Evolutionary conservation across 2,113 vertebrate genomes (phyloP).

Genomic region (Gallinago jamesoni): DNA sequence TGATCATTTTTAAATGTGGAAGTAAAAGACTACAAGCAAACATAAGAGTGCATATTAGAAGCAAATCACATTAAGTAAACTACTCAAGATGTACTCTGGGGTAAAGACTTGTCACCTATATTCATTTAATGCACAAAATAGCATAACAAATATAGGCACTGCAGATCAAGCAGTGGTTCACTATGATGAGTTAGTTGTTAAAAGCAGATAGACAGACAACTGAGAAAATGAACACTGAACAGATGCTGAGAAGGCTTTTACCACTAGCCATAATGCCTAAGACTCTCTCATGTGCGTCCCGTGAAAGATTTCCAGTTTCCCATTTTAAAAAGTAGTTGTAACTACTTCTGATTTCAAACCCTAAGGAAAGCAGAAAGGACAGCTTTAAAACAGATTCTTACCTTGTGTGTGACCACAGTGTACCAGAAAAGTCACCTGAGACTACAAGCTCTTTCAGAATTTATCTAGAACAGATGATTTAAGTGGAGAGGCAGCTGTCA

Average conservation of each 20-base stretch:
- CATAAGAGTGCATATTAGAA: neutral
- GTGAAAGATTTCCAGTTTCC: neutral
- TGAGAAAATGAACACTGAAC: neutral
- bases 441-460: neutral
- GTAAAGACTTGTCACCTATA: conserved; percentile 1
- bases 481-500: neutral
- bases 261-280: neutral
- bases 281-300: neutral
- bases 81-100: conserved; percentile 9
- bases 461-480: neutral
- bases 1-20: conserved; percentile 37
- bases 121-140: conserved; percentile 22
- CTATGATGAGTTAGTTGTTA: neutral
- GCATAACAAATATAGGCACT: neutral
- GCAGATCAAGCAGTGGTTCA: neutral
- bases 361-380: neutral
- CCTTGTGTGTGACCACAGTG: neutral
- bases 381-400: neutral
- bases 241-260: neutral
- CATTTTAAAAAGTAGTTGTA: neutral
- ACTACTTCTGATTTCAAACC: neutral
- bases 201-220: neutral
- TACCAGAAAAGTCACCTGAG: neutral
- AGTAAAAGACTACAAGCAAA: conserved; percentile 27
- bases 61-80: conserved; percentile 21